Base-by-base conservation (phyloP, 2,888 invertebrate species). In the Andricus curvator region DNA sequence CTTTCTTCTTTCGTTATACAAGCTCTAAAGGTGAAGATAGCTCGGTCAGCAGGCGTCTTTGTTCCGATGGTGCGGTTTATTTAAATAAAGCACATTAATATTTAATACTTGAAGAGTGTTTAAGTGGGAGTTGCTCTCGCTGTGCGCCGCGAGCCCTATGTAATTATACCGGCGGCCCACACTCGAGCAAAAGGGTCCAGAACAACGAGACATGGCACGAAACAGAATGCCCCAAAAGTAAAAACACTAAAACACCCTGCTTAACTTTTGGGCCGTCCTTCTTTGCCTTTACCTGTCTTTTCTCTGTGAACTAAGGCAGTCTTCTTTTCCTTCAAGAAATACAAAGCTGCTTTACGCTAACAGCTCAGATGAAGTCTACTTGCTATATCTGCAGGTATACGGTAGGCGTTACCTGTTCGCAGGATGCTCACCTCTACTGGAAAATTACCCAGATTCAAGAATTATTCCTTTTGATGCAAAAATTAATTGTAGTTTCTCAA, bases 81-180 rank as follows among this genome's bases (percentile, higher is more conserved):
- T 91, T 90, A 90, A 91, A 91, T 90, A 86, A 84, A 81, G 80
- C 86, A 84, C 90, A 91, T 91, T 91, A 91, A 90, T 91, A 91
- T 91, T 91, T 91, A 91, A 89, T 90, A 88, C 88, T 85, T 79
- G 80, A 85, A 85, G 88, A 84, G 88, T 89, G 89, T 88, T 90
- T 89, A 90, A 91, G 90, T 91, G 89, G 90, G 90, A 89, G 89
- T 89, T 87, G 83, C 87, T 87, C 81, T 84, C 85, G 86, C 85
- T 86, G 83, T 85, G 85, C 84, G 85, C 86, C 87, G 85, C 86
- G 85, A 86, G 87, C 82, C 88, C 90, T 88, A 88, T 91, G 88
- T 91, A 91, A 91, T 91, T 91, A 37, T 37, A 91, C 87, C 78
- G 84, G 82, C 88, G 84, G 83, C 87, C 88, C 88, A 89, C 89